Evolutionary conservation across 2,888 invertebrate genomes (phyloP), one percentile per base, ranked within the genome.

Genomic region (Elegia similella): DNA sequence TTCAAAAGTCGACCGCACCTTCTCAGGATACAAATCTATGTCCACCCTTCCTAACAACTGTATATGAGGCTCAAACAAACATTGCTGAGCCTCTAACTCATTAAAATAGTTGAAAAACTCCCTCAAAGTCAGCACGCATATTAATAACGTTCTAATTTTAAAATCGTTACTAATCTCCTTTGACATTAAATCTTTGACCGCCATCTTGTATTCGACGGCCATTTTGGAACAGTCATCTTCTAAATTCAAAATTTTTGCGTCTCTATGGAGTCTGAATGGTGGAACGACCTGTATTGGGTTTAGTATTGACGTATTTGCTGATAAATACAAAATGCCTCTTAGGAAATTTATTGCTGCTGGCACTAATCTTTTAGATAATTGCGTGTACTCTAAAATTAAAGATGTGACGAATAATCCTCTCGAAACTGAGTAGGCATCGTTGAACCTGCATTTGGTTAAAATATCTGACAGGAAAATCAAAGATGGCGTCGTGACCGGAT

Each of bases 401-500:
- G 95, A 94, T 6, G 94, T 93, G 48, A 97, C 70, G 70, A 96
- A 96, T 7, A 98, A 83, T 0, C 98, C 97, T 78, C 94, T 94
- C 0, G 96, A 93, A 65, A 98, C 89, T 59, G 97, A 96, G 63
- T 92, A 89, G 0, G 93, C 91, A 8, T 92, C 93, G 68, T 91
- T 93, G 16, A 96, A 93, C 65, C 92, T 93, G 55, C 95, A 93
- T 68, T 91, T 88, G 2, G 92, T 91, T 68, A 97, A 81, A 72
- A 98, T 95, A 80, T 97, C 95, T 42, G 95, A 94, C 86, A 98
- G 96, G 68, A 98, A 97, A 62, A 96, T 90, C 67, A 96, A 90
- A 67, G 92, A 91, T n/a, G 98, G 98, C 12, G 97, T 97, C n/a
- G 96, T 95, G 3, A 98, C 94, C 0, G 95, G 95, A 92, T 99